phyloP scores from a whole-genome alignment of 2,797 vertebrate genomes.

The Hapalemur alaotrensis region DNA sequence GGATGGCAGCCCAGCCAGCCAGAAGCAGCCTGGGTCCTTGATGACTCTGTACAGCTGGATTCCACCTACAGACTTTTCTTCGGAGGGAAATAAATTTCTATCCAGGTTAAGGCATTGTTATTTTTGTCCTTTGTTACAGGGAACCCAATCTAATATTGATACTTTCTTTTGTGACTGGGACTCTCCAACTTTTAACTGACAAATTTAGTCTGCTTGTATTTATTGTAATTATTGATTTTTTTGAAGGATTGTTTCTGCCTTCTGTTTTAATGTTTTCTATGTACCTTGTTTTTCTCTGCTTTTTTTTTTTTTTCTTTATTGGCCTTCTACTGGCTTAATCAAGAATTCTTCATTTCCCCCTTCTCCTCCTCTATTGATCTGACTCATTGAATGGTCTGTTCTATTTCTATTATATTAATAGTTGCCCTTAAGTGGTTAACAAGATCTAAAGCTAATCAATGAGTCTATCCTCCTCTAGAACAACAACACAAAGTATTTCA shows the following conservation, averaged over 20 bases:
- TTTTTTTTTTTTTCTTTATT: no score
- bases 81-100: background rate
- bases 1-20: background rate
- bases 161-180: background rate
- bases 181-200: background rate
- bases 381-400: background rate
- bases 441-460: background rate
- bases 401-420: background rate
- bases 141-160: background rate
- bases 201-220: background rate
- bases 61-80: background rate
- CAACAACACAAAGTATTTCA: no score
- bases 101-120: background rate
- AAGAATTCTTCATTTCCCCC: background rate
- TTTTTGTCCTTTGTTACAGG: background rate
- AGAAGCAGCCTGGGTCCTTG: background rate
- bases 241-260: background rate
- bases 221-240: background rate
- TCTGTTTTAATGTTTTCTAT: background rate
- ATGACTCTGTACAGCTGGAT: background rate
- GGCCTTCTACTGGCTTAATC: no score
- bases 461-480: no score
- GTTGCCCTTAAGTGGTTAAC: background rate
- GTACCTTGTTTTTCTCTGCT: no score
- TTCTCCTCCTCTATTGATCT: background rate